Base-by-base conservation (phyloP, 1,140 invertebrate genomes). In the Drosophila leontia region DNA sequence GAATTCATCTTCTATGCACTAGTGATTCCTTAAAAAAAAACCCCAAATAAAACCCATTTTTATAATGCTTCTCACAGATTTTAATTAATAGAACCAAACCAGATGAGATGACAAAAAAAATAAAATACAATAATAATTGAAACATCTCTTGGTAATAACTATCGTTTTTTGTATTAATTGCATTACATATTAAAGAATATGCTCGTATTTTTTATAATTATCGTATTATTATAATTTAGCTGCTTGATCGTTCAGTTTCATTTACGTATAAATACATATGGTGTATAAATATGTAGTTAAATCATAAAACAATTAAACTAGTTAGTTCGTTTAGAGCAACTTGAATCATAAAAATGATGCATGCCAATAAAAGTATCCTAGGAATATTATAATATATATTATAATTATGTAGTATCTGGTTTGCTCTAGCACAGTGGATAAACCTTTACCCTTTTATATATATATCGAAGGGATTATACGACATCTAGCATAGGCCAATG, bases 401-500 rank as follows among this genome's bases (percentile, higher is more conserved):
- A 39, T 39, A 39, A 39, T 39, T 15, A 55, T 58, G 26, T 72
- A 64, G 72, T 56, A 23, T 34, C 65, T 39, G 55, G 26, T 60
- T 26, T 39, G 57, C 29, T 45, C 44, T 63, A 72, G 69, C 69
- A 74, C 44, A 53, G 61, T 63, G 55, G 64, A 78, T 78, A 61
- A 70, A 37, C 29, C 34, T 63, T 19, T 15, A 13, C n/a, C 51
- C n/a, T 19, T 29, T 8, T 29, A 5, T 53, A n/a, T n/a, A 23
- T 23, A 17, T 34, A 29, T 23, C 23, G 41, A 35, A 29, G 48
- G 57, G 42, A n/a, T 29, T 75, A 84, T 81, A 87, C 80, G 76
- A 87, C 84, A 88, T 88, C 80, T 88, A 84, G 84, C 84, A 88
- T 84, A 79, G 86, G 84, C 85, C 79, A 83, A 80, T 84, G 62